phyloP scores from a whole-genome alignment of 2,888 invertebrate genomes.

The Amphipoea oculea region DNA sequence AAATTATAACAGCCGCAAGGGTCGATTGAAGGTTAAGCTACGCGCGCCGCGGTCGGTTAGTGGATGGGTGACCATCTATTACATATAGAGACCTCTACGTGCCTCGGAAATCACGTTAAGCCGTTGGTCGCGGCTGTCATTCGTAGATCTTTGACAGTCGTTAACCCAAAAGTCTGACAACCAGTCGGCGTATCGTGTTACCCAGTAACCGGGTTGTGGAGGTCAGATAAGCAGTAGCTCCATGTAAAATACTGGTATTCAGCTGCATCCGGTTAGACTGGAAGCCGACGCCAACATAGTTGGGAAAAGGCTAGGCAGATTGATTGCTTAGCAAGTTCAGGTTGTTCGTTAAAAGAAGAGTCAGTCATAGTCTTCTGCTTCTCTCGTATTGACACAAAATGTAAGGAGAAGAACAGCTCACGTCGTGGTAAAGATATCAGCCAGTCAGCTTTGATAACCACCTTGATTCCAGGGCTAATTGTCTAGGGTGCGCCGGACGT shows the following conservation, averaged over 20 bases:
- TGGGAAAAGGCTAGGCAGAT: background rate
- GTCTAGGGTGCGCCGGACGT: background rate
- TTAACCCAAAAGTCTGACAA: background rate
- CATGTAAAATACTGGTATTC: background rate
- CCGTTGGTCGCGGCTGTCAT: background rate
- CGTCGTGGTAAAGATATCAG: background rate
- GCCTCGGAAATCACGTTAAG: background rate
- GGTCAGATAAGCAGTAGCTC: background rate
- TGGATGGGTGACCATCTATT: background rate
- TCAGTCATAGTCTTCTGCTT: background rate
- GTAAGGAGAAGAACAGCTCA: background rate
- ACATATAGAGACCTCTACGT: background rate
- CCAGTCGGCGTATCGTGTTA: background rate
- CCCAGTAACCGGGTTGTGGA: too few relatives aligned
- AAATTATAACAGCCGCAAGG: background rate
- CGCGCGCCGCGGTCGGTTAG: background rate
- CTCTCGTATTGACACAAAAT: background rate
- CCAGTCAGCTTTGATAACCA: background rate
- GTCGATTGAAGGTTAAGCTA: background rate
- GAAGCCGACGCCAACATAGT: background rate
- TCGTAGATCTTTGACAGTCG: background rate
- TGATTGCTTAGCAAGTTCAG: background rate
- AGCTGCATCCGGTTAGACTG: too few relatives aligned
- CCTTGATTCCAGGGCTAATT: background rate
- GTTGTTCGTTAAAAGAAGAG: too few relatives aligned